Evolutionary conservation across 2,113 vertebrate species (phyloP).

Genomic region (Gadus macrocephalus): DNA sequence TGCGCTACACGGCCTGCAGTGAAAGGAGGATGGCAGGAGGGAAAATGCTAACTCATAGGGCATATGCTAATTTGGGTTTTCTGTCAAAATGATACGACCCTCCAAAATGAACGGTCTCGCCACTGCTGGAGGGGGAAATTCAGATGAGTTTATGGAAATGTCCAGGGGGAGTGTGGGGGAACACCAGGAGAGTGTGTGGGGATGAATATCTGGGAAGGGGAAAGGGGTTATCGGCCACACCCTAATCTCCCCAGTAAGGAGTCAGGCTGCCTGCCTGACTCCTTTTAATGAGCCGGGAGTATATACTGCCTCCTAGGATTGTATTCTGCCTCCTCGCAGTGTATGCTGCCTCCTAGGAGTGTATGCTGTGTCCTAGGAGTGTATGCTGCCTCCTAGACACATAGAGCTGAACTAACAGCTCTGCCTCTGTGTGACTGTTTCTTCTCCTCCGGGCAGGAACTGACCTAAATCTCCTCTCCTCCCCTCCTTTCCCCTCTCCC

Average conservation of each 20-base stretch:
- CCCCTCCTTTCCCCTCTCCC: slow-evolving; percentile 3
- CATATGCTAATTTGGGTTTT: neutral
- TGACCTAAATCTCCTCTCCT: slow-evolving; percentile 54
- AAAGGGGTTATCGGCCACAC: slow-evolving; percentile 19
- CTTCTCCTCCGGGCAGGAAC: slow-evolving; percentile 47
- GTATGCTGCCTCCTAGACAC: slow-evolving; percentile 51
- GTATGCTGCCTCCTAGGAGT: too few species aligned
- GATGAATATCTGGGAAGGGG: slow-evolving; percentile 10
- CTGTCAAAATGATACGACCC: slow-evolving; percentile 3
- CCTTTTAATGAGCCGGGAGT: too few species aligned
- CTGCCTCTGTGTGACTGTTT: slow-evolving; percentile 50
- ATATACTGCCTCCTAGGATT: too few species aligned
- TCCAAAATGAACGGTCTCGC: neutral
- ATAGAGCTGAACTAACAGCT: slow-evolving; percentile 35
- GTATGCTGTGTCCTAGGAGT: slow-evolving; percentile 22
- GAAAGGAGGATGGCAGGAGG: neutral
- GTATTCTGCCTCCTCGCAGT: too few species aligned
- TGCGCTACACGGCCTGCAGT: neutral
- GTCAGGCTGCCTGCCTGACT: slow-evolving; percentile 16
- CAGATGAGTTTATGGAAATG: neutral
- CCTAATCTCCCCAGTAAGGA: slow-evolving; percentile 38
- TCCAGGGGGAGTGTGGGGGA: too few species aligned
- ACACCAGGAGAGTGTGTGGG: too few species aligned
- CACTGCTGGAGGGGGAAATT: neutral
- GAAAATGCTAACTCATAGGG: slow-evolving; percentile 3